phyloP scores from a whole-genome alignment of 2,797 vertebrate species.

The Taeniopygia guttata region DNA sequence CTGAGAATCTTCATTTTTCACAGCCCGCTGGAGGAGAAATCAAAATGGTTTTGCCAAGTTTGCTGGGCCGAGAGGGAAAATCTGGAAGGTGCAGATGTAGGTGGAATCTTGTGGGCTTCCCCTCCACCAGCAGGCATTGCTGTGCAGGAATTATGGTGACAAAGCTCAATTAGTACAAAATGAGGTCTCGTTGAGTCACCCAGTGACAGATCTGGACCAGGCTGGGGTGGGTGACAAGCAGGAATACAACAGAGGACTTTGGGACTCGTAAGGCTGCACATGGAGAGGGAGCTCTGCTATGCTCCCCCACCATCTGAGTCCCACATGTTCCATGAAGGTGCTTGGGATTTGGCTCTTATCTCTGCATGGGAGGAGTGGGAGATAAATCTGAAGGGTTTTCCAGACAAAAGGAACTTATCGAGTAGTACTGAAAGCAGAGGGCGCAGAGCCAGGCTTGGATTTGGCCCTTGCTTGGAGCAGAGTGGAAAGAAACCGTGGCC shows the following conservation, averaged over 20 bases:
- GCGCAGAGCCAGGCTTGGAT: neutral
- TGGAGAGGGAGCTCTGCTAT: neutral
- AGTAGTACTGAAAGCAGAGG: neutral
- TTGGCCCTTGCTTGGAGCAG: slow-evolving; percentile 15
- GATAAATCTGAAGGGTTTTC: slow-evolving; percentile 42
- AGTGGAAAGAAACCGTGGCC: slow-evolving; percentile 21
- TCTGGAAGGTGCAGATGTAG: neutral
- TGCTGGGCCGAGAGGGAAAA: slow-evolving; percentile 23
- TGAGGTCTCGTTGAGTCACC: neutral
- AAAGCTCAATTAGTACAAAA: neutral
- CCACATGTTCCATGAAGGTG: neutral
- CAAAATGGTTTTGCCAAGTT: slow-evolving; percentile 36
- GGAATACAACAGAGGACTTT: neutral
- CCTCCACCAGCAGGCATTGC: accelerated
- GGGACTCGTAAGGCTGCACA: neutral
- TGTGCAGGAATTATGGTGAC: neutral
- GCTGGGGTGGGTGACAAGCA: neutral
- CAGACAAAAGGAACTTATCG: slow-evolving; percentile 23
- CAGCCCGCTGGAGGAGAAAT: neutral
- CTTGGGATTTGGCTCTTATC: slow-evolving; percentile 16
- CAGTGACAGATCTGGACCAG: neutral
- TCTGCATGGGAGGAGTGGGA: neutral
- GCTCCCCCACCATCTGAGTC: neutral
- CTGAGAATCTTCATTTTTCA: neutral
- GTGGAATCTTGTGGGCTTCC: slow-evolving; percentile 37